A percentile compares a stretch with the other conserved stretches of the same genome.
These are phyloP conservation scores for Isaurus tuberculatus DNA, from an alignment of 92 coral and sea anemone genomes.

Conservation along the genomic window DNA sequence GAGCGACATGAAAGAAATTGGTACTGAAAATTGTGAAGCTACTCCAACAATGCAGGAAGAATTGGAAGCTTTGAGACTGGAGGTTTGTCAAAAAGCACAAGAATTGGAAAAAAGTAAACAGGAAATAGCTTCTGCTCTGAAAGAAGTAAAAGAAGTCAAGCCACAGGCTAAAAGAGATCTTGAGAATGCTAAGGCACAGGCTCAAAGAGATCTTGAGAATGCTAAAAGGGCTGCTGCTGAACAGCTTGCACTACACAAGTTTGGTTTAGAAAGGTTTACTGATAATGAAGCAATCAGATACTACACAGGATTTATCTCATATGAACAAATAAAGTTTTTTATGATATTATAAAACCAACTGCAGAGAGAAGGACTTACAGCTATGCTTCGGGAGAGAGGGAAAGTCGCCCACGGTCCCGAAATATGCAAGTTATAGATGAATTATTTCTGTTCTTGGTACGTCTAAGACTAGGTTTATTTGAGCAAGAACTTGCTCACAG, in stretches of 20 bases:
- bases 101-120: slow-evolving; percentile 38
- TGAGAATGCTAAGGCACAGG: slow-evolving; percentile 7
- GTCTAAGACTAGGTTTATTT: slow-evolving; percentile 61
- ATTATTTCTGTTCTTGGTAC: slow-evolving; percentile 57
- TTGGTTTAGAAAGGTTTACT: slow-evolving; percentile 65
- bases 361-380: slow-evolving; percentile 61
- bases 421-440: slow-evolving; percentile 58
- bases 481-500: slow-evolving; percentile 69
- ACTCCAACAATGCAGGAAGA: slow-evolving; percentile 41
- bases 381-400: slow-evolving; percentile 55
- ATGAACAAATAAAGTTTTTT: slow-evolving; percentile 55
- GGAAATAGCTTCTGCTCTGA: slow-evolving; percentile 40
- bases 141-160: slow-evolving; percentile 40
- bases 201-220: slow-evolving; percentile 28
- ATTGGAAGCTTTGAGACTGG: slow-evolving; percentile 32
- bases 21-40: slow-evolving; percentile 14
- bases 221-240: slow-evolving; percentile 45
- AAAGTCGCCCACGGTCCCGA: slow-evolving; percentile 32
- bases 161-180: slow-evolving; percentile 33
- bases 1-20: slow-evolving; percentile 45
- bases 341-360: slow-evolving; percentile 47
- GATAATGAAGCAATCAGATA: slow-evolving; percentile 55
- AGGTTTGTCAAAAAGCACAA: slow-evolving; percentile 34
- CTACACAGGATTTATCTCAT: slow-evolving; percentile 61
- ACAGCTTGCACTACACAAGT: slow-evolving; percentile 43